These are phyloP conservation scores for Tachysurus fulvidraco DNA, from an alignment of 2,113 vertebrate species.

Conservation along the genomic window DNA sequence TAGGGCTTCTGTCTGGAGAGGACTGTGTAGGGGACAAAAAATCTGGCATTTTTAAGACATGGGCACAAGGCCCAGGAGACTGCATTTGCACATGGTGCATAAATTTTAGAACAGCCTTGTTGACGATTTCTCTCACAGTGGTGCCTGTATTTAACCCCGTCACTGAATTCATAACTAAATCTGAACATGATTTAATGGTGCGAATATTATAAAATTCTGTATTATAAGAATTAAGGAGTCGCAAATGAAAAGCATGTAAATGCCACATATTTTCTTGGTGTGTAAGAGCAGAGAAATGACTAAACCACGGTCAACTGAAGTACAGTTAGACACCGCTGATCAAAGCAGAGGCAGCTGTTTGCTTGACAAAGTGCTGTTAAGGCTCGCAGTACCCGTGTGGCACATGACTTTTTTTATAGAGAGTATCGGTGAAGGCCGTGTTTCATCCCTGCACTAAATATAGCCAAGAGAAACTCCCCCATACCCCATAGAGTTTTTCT, in stretches of 20 bases:
- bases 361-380: constrained; percentile 46
- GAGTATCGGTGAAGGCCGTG: neutral
- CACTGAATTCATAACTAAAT: neutral
- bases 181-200: neutral
- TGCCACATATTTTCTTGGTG: neutral
- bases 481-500: neutral
- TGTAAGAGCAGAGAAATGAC: neutral
- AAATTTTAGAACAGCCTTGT: neutral
- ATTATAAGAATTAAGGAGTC: neutral
- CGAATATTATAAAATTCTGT: neutral
- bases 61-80: neutral
- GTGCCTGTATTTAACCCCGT: neutral
- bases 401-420: constrained; percentile 32
- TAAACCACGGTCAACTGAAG: neutral
- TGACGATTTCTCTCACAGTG: neutral
- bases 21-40: neutral
- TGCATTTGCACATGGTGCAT: neutral
- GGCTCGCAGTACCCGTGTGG: constrained; percentile 41
- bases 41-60: neutral
- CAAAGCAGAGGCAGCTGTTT: constrained; percentile 35
- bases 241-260: neutral
- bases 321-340: constrained; percentile 35
- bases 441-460: constrained; percentile 14
- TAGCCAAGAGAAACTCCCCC: neutral
- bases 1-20: neutral